Conservation (phyloP, 2,113 vertebrate genomes). For the Dasypus novemcinctus region DNA sequence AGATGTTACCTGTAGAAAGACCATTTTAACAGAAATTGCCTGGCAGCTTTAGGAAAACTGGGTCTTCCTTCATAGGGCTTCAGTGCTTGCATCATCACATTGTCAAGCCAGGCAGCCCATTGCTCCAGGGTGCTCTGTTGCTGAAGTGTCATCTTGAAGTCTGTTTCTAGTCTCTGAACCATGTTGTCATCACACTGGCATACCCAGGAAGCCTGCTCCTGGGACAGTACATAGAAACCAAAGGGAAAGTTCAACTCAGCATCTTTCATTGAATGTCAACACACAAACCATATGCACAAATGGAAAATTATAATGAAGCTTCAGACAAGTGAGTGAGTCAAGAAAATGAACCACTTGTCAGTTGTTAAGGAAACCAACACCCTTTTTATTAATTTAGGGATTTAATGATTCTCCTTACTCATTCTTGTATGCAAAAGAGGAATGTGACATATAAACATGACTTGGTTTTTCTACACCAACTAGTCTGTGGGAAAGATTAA, state of each 20-base stretch:
- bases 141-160: slow-evolving; percentile 91
- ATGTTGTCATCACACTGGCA: slow-evolving; percentile 91
- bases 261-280: slow-evolving; percentile 31
- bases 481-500: neutral
- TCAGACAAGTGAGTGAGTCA: neutral
- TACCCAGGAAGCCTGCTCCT: slow-evolving; percentile 92
- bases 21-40: slow-evolving; percentile 89
- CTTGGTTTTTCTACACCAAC: neutral
- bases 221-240: slow-evolving; percentile 68
- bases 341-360: neutral
- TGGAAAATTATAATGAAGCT: slow-evolving; percentile 16
- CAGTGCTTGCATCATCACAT: slow-evolving; percentile 88
- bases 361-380: neutral
- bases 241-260: slow-evolving; percentile 37
- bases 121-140: slow-evolving; percentile 91
- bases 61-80: slow-evolving; percentile 90
- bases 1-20: slow-evolving; percentile 88
- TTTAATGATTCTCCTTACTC: neutral
- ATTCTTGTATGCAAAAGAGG: neutral
- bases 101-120: slow-evolving; percentile 90
- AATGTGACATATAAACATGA: neutral
- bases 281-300: neutral
- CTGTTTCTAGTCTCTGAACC: slow-evolving; percentile 89
- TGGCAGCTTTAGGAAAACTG: slow-evolving; percentile 89
- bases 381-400: neutral